These are phyloP conservation scores for Pollachius pollachius DNA, from an alignment of 2,113 vertebrate genomes.

Conservation along the genomic window DNA sequence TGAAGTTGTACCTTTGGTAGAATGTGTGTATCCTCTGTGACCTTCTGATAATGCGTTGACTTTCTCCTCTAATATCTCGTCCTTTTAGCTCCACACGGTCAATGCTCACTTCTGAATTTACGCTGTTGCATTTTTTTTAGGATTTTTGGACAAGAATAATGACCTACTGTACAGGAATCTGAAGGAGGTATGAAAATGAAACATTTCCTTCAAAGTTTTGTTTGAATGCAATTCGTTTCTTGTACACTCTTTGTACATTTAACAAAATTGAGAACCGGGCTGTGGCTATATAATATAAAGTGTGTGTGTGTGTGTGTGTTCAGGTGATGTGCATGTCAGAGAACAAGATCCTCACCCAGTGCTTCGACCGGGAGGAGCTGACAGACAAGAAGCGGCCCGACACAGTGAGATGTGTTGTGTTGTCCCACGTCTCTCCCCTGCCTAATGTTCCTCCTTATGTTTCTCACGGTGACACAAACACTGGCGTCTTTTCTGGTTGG, in stretches of 20 bases:
- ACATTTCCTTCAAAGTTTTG: slow-evolving; percentile 3
- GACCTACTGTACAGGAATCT: slow-evolving; percentile 97
- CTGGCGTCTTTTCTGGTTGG: slow-evolving; percentile 35
- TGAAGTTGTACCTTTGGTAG: no score
- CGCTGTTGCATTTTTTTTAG: slow-evolving; percentile 54
- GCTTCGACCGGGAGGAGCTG: slow-evolving; percentile 88
- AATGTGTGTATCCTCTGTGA: no score
- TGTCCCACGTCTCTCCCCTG: slow-evolving; percentile 9
- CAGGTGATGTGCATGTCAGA: slow-evolving; percentile 94
- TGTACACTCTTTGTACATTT: neutral
- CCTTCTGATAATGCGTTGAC: no score
- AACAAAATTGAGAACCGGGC: no score
- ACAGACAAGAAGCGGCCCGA: slow-evolving; percentile 95
- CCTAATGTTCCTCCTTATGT: neutral
- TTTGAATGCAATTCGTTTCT: neutral
- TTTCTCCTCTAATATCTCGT: no score
- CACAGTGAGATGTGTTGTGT: slow-evolving; percentile 76
- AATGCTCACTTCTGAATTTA: no score
- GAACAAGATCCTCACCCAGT: slow-evolving; percentile 90
- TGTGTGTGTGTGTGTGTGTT: slow-evolving; percentile 21
- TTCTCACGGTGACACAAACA: slow-evolving; percentile 49
- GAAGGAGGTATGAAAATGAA: slow-evolving; percentile 83
- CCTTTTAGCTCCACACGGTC: no score
- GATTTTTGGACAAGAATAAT: slow-evolving; percentile 98
- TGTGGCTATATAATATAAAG: no score